Conservation (phyloP, 2,113 vertebrate species). For the Madoqua kirkii region DNA sequence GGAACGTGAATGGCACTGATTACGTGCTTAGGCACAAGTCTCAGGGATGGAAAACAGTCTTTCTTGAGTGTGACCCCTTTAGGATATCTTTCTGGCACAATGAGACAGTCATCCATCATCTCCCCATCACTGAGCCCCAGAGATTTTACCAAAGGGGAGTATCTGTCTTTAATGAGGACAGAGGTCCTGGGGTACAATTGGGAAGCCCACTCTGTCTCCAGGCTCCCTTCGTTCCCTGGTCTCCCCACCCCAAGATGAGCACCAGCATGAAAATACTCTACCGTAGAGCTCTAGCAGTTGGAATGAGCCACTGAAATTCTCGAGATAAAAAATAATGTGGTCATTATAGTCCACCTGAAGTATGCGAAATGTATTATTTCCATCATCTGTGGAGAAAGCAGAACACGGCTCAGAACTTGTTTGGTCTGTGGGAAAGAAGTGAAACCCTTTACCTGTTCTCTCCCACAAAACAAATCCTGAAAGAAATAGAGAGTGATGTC, state of each 20-base stretch:
- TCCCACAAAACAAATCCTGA: not conserved
- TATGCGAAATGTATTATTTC: accelerated
- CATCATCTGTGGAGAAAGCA: conserved; percentile 36
- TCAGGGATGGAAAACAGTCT: not conserved
- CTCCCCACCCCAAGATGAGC: not conserved
- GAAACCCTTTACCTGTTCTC: not conserved
- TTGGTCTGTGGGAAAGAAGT: not conserved
- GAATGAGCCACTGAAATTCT: accelerated
- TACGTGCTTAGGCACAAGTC: not conserved
- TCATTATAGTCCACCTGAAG: accelerated
- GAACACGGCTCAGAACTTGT: conserved; percentile 2
- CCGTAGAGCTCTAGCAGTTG: not conserved
- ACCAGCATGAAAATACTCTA: not conserved
- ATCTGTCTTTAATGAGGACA: no score
- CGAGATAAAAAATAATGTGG: not conserved
- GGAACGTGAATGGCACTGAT: no score
- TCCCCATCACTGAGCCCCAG: no score
- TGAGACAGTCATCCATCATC: no score
- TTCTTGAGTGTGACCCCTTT: not conserved
- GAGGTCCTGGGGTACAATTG: accelerated
- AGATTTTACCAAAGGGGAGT: no score
- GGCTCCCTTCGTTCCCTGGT: not conserved
- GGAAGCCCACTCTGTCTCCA: not conserved
- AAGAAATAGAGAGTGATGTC: not conserved
- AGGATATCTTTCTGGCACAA: no score